Conservation (phyloP, 1,140 invertebrate genomes). For the Drosophila insularis region DNA sequence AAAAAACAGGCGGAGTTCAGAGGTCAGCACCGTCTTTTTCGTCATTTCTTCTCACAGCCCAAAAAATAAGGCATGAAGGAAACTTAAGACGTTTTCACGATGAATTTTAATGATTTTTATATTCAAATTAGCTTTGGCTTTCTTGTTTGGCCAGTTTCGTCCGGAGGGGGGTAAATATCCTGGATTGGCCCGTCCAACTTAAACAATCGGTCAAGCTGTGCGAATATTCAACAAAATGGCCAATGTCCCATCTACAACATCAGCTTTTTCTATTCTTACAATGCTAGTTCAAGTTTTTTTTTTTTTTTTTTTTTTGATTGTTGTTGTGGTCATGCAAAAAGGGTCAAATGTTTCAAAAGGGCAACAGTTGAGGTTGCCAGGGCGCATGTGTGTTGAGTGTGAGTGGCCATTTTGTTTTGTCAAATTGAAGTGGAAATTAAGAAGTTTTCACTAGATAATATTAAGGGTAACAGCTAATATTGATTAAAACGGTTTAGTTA, state of each 20-base stretch:
- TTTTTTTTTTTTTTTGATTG: neutral
- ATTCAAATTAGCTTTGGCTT: slow-evolving; percentile 70
- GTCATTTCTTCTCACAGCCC: slow-evolving; percentile 74
- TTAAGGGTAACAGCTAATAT: too few species aligned
- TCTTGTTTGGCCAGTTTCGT: slow-evolving; percentile 51
- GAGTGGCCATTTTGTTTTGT: slow-evolving; percentile 56
- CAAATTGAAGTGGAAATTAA: neutral
- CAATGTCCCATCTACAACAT: slow-evolving; percentile 27
- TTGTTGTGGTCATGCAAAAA: slow-evolving; percentile 33
- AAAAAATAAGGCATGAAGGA: slow-evolving; percentile 37
- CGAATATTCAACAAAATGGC: slow-evolving; percentile 65
- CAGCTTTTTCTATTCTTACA: slow-evolving; percentile 28
- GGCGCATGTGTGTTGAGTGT: slow-evolving; percentile 53
- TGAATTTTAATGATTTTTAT: slow-evolving; percentile 81
- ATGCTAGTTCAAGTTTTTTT: slow-evolving; percentile 6
- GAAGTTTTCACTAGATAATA: too few species aligned
- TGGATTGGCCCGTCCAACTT: slow-evolving; percentile 37
- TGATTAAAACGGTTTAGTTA: too few species aligned
- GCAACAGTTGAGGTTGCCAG: slow-evolving; percentile 49
- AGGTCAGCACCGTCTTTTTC: slow-evolving; percentile 80
- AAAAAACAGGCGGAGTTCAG: slow-evolving; percentile 74
- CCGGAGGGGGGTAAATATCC: slow-evolving; percentile 58
- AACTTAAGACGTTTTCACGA: slow-evolving; percentile 77
- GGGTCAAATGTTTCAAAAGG: slow-evolving; percentile 52
- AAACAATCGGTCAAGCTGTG: slow-evolving; percentile 48